A percentile compares a stretch with the other conserved stretches of the same genome.
Conservation (phyloP, 2,888 invertebrate genomes). For the Pecten maximus region DNA sequence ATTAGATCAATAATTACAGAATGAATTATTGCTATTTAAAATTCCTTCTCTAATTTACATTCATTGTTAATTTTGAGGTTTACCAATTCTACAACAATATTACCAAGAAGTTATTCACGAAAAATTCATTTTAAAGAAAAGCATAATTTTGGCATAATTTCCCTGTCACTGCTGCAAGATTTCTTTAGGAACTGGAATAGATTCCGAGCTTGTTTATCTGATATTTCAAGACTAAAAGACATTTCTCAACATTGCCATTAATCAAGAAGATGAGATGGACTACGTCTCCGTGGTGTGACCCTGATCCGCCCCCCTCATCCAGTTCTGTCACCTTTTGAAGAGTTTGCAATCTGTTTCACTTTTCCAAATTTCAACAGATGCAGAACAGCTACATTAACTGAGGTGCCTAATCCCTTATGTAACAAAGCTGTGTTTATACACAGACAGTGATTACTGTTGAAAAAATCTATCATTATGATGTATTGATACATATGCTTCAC, state of each 20-base stretch:
- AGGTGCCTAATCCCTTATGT: not conserved
- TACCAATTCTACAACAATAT: constrained; percentile 15
- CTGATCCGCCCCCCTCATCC: constrained; percentile 11
- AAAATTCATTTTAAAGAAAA: not conserved
- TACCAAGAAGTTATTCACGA: constrained; percentile 8
- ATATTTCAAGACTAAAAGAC: constrained; percentile 19
- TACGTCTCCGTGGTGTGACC: not conserved
- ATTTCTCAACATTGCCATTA: constrained; percentile 2
- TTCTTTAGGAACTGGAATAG: not conserved
- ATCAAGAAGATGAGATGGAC: constrained; percentile 2
- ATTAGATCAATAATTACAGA: not conserved
- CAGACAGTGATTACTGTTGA: not conserved
- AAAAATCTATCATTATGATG: not conserved
- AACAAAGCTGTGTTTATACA: constrained; percentile 4
- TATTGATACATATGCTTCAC: constrained; percentile 12
- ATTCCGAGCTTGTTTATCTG: not conserved
- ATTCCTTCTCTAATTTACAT: not conserved
- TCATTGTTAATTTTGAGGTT: constrained; percentile 7
- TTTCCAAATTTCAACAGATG: constrained; percentile 33
- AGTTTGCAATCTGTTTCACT: constrained; percentile 35
- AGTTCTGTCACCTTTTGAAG: constrained; percentile 25
- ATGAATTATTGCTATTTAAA: not conserved
- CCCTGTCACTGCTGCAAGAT: not conserved
- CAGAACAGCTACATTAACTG: not conserved
- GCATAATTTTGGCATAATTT: not conserved